These are phyloP conservation scores for Fukomys damarensis DNA, from an alignment of 2,113 vertebrate species.

Conservation along the genomic window DNA sequence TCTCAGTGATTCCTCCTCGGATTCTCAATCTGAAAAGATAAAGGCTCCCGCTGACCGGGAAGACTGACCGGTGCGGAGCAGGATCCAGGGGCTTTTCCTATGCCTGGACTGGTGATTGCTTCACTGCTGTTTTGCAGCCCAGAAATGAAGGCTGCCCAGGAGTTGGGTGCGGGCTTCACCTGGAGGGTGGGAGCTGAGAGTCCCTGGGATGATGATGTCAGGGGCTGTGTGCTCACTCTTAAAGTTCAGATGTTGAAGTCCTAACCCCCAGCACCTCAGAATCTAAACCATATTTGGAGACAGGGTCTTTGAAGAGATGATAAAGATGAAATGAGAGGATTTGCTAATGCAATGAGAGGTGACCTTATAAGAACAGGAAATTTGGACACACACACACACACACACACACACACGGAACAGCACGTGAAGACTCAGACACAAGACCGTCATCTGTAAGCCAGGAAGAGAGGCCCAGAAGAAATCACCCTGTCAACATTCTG, in stretches of 20 bases:
- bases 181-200: background rate
- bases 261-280: background rate
- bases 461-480: background rate
- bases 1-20: background rate
- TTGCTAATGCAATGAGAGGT: background rate
- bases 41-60: background rate
- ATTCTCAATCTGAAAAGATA: background rate
- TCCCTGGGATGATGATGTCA: background rate
- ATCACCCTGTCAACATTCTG: background rate
- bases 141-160: background rate
- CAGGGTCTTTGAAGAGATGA: conserved; percentile 8
- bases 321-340: conserved; percentile 11
- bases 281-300: background rate
- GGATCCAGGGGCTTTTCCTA: background rate
- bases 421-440: background rate
- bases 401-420: background rate
- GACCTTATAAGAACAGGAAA: background rate
- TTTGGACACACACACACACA: background rate
- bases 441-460: background rate
- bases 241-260: background rate
- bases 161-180: background rate
- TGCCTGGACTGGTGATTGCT: background rate
- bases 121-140: background rate
- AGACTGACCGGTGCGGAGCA: background rate
- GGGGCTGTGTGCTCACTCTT: background rate